Conservation (phyloP, 1,140 invertebrate species). For the Plutomurus gul region DNA sequence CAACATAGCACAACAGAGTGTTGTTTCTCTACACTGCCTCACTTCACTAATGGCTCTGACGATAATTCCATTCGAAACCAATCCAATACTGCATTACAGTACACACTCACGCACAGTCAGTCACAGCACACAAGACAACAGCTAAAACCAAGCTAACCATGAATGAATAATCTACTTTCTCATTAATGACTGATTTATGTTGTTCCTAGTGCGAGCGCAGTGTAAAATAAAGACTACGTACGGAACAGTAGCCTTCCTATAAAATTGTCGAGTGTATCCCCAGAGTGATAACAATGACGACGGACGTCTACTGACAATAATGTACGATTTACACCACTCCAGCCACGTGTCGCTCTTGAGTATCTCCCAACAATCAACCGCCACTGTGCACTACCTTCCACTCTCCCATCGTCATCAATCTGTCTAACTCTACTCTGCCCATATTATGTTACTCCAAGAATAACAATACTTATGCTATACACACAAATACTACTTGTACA, state of each 20-base stretch:
- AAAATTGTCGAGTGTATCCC: background rate
- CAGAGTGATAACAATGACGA: slow-evolving; percentile 13
- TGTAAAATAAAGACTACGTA: background rate
- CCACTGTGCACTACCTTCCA: no score
- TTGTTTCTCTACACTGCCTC: no score
- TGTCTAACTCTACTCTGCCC: background rate
- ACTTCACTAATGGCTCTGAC: no score
- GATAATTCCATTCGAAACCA: no score
- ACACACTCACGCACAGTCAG: background rate
- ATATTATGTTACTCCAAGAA: no score
- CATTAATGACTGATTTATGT: slow-evolving; percentile 48
- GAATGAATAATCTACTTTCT: slow-evolving; percentile 40
- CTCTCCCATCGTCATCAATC: slow-evolving; percentile 14
- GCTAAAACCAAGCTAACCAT: background rate
- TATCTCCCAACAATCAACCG: slow-evolving; percentile 18
- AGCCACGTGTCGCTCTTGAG: slow-evolving; percentile 1
- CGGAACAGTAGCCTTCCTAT: background rate
- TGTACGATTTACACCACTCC: background rate
- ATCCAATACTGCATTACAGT: no score
- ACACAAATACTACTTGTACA: no score
- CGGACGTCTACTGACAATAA: slow-evolving; percentile 17
- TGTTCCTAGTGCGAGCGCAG: background rate
- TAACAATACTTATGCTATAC: no score
- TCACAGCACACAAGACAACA: background rate
- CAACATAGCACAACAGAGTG: no score